These are phyloP conservation scores for Netelia fuscicornis DNA, from an alignment of 2,888 invertebrate species.

Conservation along the genomic window DNA sequence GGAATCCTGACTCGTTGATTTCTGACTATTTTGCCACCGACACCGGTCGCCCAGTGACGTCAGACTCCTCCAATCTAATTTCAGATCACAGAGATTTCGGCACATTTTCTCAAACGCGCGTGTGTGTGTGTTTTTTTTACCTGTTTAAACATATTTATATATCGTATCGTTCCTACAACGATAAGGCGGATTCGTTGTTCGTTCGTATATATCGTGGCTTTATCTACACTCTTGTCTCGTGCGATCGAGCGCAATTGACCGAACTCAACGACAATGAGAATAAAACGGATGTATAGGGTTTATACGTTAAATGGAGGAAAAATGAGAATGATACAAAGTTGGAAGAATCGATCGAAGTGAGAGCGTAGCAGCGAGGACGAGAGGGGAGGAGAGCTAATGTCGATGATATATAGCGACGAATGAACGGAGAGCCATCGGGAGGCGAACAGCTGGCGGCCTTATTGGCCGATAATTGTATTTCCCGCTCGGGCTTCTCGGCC, in stretches of 20 bases:
- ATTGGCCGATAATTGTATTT: constrained; percentile 76
- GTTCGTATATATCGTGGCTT: no score
- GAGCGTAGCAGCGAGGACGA: background rate
- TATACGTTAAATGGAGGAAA: background rate
- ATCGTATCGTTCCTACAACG: no score
- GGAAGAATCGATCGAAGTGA: constrained; percentile 28
- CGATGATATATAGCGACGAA: no score
- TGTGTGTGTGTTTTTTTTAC: background rate
- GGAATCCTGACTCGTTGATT: background rate
- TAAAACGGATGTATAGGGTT: no score
- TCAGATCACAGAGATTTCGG: background rate
- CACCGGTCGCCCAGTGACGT: background rate
- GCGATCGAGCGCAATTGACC: no score
- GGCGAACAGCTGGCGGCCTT: constrained; percentile 58
- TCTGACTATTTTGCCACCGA: background rate
- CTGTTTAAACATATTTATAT: background rate
- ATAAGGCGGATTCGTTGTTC: no score
- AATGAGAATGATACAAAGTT: background rate
- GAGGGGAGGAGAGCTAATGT: no score
- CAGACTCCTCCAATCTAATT: background rate
- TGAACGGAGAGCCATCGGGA: constrained; percentile 49
- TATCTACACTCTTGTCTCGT: no score
- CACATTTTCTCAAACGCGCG: background rate
- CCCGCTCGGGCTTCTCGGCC: constrained; percentile 64
- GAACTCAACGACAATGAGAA: no score